Evolutionary conservation across 2,113 vertebrate species (phyloP).

Genomic region (Callithrix jacchus): DNA sequence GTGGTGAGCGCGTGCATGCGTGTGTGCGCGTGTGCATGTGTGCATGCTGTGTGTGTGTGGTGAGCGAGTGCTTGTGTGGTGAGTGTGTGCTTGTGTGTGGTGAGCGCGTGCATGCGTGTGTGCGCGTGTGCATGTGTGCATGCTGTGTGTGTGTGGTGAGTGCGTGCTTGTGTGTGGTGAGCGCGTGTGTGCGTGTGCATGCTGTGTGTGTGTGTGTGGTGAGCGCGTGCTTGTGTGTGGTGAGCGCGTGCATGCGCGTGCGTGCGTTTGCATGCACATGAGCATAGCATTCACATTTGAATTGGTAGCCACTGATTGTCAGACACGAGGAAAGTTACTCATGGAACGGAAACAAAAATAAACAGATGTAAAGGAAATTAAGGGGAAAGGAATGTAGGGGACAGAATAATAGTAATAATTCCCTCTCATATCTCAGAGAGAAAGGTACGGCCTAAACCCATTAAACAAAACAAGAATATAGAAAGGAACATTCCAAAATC

Average conservation of each 20-base stretch:
- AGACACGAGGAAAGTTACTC: neutral
- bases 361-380: neutral
- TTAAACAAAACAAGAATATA: neutral
- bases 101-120: too few species aligned
- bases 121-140: accelerated
- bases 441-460: neutral
- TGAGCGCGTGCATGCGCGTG: too few species aligned
- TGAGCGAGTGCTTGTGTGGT: too few species aligned
- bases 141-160: too few species aligned
- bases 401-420: neutral
- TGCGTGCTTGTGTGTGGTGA: too few species aligned
- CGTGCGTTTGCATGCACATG: accelerated
- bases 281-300: neutral
- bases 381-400: neutral
- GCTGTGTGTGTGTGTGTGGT: accelerated
- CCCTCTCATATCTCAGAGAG: neutral
- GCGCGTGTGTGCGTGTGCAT: accelerated
- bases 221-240: too few species aligned
- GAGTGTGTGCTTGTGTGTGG: too few species aligned
- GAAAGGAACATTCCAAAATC: neutral
- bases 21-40: too few species aligned
- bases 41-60: too few species aligned
- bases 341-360: neutral
- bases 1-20: too few species aligned
- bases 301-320: neutral